A percentile compares a stretch with the other conserved stretches of the same genome.
Conservation (phyloP, 2,888 invertebrate species). For the Polymixis flavicincta region DNA sequence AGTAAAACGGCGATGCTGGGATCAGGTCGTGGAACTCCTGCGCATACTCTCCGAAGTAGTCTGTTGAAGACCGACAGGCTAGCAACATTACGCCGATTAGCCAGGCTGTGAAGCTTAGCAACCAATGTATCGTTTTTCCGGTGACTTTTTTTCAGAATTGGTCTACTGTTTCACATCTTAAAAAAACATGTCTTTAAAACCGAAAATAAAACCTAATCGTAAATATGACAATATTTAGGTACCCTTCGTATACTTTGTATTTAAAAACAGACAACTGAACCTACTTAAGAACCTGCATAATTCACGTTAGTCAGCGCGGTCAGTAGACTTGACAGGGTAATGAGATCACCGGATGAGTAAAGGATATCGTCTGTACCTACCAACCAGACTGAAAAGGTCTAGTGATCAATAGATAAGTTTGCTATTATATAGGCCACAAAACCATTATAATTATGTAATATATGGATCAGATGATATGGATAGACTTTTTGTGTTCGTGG, state of each 20-base stretch:
- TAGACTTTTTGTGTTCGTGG: too few relatives aligned
- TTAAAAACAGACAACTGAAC: background rate
- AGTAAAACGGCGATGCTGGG: too few relatives aligned
- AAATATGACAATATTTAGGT: conserved; percentile 1
- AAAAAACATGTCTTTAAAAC: background rate
- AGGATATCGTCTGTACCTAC: background rate
- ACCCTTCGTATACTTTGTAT: conserved; percentile 38
- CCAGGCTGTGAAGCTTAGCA: too few relatives aligned
- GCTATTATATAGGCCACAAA: background rate
- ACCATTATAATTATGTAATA: too few relatives aligned
- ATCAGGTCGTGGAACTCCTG: too few relatives aligned
- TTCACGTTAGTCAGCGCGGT: background rate
- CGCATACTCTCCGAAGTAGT: too few relatives aligned
- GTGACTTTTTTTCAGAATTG: too few relatives aligned
- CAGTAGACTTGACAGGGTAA: background rate
- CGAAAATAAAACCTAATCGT: background rate
- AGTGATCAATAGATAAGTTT: background rate
- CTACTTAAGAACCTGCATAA: background rate
- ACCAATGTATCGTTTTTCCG: too few relatives aligned
- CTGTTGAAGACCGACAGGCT: too few relatives aligned
- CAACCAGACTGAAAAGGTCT: background rate
- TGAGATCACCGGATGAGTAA: background rate
- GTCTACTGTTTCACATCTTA: background rate
- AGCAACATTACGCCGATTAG: too few relatives aligned
- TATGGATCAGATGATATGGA: too few relatives aligned